phyloP scores from a whole-genome alignment of 2,797 vertebrate species.

The Harpagifer antarcticus region DNA sequence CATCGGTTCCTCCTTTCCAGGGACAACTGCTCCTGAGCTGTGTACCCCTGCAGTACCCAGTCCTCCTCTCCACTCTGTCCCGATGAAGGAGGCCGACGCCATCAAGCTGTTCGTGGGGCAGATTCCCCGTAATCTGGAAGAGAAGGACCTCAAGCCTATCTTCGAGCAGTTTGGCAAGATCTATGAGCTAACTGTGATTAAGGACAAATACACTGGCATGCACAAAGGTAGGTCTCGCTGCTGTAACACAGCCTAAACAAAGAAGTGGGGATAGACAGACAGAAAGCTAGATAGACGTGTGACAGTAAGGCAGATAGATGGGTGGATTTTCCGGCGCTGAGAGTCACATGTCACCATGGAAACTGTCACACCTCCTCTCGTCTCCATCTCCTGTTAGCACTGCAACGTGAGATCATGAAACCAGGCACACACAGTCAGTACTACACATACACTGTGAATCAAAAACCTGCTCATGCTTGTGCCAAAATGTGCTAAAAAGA shows the following conservation, averaged over 20 bases:
- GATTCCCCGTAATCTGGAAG: conserved; percentile 88
- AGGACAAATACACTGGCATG: conserved; percentile 90
- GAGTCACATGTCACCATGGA: conserved; percentile 78
- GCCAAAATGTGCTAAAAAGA: conserved; percentile 1
- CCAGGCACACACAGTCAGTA: conserved; percentile 25
- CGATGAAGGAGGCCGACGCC: conserved; percentile 89
- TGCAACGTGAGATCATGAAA: conserved; percentile 40
- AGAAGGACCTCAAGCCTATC: conserved; percentile 88
- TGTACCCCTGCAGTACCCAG: conserved; percentile 61
- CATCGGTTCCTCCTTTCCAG: conserved; percentile 59
- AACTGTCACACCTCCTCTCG: conserved; percentile 74
- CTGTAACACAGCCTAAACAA: conserved; percentile 46
- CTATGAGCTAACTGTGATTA: conserved; percentile 89
- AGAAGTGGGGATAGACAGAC: conserved; percentile 7
- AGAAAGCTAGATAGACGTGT: conserved; percentile 30
- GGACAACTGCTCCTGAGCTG: conserved; percentile 66
- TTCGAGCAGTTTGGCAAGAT: conserved; percentile 89
- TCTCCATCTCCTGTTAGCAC: conserved; percentile 59
- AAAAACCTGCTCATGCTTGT: conserved; percentile 5
- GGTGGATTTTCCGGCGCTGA: conserved; percentile 50
- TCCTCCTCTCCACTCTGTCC: conserved; percentile 70
- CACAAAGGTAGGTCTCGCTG: conserved; percentile 84
- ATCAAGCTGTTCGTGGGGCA: conserved; percentile 89
- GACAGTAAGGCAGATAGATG: conserved; percentile 52
- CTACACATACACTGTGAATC: not conserved